A percentile compares a stretch with the other conserved stretches of the same genome.
phyloP scores from a whole-genome alignment of 2,797 vertebrate genomes.

The Passerculus sandwichensis region DNA sequence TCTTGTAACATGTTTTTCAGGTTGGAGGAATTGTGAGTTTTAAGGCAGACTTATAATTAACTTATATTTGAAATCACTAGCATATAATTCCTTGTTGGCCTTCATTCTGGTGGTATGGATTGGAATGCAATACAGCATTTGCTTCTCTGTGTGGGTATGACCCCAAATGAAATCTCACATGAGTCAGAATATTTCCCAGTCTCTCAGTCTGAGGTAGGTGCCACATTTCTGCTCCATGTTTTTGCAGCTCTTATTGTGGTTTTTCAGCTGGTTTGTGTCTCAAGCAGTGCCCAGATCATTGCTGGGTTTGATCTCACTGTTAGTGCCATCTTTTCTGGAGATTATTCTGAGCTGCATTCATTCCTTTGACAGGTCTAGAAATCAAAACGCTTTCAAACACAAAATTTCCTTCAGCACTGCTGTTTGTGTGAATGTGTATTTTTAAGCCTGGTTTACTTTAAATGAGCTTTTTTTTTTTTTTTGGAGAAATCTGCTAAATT shows the following conservation, averaged over 20 bases:
- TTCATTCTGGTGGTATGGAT: background rate
- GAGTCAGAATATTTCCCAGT: background rate
- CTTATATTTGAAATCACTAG: background rate
- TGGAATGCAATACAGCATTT: rapidly evolving
- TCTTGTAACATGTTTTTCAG: background rate
- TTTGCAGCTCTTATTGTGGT: background rate
- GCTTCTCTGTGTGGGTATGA: background rate
- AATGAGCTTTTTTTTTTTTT: background rate
- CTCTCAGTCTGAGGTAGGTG: rapidly evolving
- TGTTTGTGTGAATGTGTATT: background rate
- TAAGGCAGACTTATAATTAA: constrained; percentile 13
- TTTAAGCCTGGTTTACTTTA: background rate
- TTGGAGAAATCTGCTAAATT: background rate
- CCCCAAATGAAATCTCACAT: background rate
- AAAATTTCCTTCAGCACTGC: background rate
- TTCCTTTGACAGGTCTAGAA: background rate
- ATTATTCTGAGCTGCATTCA: rapidly evolving
- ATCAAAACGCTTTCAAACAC: background rate
- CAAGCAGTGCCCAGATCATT: background rate
- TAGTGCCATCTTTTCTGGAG: background rate
- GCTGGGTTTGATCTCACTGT: background rate
- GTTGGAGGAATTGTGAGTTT: background rate
- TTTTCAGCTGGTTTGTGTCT: background rate
- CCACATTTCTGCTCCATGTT: rapidly evolving
- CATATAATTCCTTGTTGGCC: background rate